Conservation (phyloP, 2,797 vertebrate species). For the Rhinophrynus dorsalis region DNA sequence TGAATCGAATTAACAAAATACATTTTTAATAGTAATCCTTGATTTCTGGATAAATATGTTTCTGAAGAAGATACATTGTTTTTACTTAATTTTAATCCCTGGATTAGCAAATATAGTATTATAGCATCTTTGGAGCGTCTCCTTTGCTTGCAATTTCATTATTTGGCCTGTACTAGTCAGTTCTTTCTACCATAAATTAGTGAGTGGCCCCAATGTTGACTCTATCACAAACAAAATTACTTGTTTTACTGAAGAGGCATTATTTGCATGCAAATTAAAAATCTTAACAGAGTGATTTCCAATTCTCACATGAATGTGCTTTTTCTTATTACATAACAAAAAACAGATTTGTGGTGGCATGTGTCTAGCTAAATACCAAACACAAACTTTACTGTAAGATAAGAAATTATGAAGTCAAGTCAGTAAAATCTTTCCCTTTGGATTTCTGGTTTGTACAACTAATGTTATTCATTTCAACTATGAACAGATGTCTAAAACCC, state of each 20-base stretch:
- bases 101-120: no score
- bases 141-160: no score
- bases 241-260: neutral
- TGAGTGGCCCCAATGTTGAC: neutral
- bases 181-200: neutral
- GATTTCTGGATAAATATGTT: no score
- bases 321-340: neutral
- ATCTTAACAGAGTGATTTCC: neutral
- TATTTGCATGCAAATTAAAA: neutral
- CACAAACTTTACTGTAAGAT: conserved; percentile 28
- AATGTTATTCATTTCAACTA: conserved; percentile 46
- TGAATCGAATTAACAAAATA: no score
- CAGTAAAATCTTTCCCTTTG: conserved; percentile 48
- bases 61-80: no score
- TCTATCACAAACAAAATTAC: neutral
- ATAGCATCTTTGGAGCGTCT: no score
- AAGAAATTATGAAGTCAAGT: conserved; percentile 53
- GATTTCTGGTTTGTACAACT: conserved; percentile 51
- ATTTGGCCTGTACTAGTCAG: no score
- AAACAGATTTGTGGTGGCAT: conserved; percentile 6
- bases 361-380: conserved; percentile 14
- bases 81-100: no score
- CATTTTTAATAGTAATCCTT: no score
- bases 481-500: conserved; percentile 54
- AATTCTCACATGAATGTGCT: neutral